Percentiles rank a stretch among this genome's conserved stretches.
Evolutionary conservation across 2,113 vertebrate species (phyloP).

Genomic region (Nestor notabilis): DNA sequence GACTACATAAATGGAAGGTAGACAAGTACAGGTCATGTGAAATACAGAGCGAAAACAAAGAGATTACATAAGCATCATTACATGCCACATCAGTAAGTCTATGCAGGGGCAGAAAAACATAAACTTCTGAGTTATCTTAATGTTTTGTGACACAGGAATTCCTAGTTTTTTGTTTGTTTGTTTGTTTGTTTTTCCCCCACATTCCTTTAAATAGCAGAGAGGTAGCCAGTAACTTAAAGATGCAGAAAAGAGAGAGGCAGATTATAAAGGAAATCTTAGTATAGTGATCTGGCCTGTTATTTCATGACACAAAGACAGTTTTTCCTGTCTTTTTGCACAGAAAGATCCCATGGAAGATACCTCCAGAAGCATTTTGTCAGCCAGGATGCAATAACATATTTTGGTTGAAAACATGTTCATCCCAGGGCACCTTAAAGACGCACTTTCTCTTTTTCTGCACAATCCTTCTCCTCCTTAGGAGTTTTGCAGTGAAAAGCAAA

Average conservation of each 20-base stretch:
- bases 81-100: background rate
- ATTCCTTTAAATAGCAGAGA: background rate
- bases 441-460: background rate
- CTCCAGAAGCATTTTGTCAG: background rate
- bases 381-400: background rate
- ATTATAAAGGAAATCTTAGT: background rate
- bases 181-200: background rate
- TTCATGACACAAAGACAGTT: background rate
- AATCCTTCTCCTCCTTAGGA: background rate
- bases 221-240: background rate
- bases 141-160: background rate
- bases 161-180: background rate
- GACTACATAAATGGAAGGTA: background rate
- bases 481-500: background rate
- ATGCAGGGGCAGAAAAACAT: background rate
- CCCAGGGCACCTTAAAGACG: background rate
- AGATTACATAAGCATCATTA: background rate
- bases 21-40: background rate
- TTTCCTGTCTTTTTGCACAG: background rate
- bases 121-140: background rate
- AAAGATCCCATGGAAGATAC: background rate
- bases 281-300: background rate
- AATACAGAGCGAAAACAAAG: background rate
- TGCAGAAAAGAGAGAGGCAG: background rate
- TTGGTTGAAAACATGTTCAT: background rate